Base-by-base conservation (phyloP, 2,797 vertebrate genomes). In the Sandelia bainsii region DNA sequence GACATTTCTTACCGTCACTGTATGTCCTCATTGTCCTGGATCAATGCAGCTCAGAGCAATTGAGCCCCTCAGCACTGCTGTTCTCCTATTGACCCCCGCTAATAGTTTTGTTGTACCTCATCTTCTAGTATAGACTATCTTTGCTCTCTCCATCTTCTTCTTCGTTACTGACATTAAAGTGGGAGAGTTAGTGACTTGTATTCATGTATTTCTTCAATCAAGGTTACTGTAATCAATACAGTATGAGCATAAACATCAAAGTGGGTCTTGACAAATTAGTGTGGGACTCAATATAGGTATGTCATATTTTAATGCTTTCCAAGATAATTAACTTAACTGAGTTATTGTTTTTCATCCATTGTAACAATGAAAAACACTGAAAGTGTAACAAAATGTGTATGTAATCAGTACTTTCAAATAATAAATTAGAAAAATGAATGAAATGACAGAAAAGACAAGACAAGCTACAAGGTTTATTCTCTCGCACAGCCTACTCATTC, bases 31-130 rank as follows among this genome's bases (percentile, higher is more conserved):
- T 82, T 84, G 69, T 77, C 42, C 72, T 10, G 58, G 65, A 90
- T 91, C 88, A 80, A 87, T 90, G 62, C 62, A 66, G 51, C 69
- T 84, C 67, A 57, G 59, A 72, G 75, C 64, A 60, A 72, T 54
- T 67, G 72, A 83, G 69, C 79, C 73, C 79, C 53, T 70, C 58
- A 45, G 48, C 60, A 71, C 52, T 75, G 72, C 82, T 87, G 74
- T 75, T 76, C 62, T 72, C 23, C 27, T 49, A 84, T 90, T 72
- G 72, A 89, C 76, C 60, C 69, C 45, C 52, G 37, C 50, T 25
- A 20, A 72, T 79, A 62, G 58, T 75, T 77, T 58, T 65, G 69
- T 61, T 76, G 64, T 45, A 60, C 39, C 57, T 79, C 57, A 51
- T 62, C 53, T 63, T 64, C 46, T 32, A 51, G 32, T 63, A 73